Conservation (phyloP, 92 coral and sea anemone species). For the Palythoa caribaeorum region DNA sequence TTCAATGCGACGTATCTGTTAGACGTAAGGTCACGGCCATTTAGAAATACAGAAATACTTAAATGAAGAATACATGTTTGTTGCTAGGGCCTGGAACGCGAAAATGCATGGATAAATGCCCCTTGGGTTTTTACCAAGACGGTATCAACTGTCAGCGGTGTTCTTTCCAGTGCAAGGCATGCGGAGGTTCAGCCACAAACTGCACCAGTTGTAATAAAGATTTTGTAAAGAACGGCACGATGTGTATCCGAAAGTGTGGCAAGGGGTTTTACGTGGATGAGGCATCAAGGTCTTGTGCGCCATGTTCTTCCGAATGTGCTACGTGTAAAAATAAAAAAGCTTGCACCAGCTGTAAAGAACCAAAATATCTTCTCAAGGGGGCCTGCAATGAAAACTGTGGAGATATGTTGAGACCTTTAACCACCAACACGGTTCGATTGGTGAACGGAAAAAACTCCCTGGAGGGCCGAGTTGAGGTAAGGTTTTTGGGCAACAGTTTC, state of each 20-base stretch:
- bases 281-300: constrained; percentile 42
- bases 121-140: constrained; percentile 69
- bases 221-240: constrained; percentile 54
- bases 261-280: constrained; percentile 57
- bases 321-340: constrained; percentile 53
- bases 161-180: constrained; percentile 66
- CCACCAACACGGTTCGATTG: constrained; percentile 62
- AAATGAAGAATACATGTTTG: neutral
- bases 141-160: constrained; percentile 66
- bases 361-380: constrained; percentile 50
- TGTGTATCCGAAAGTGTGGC: constrained; percentile 73
- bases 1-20: too few species aligned
- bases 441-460: constrained; percentile 62
- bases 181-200: constrained; percentile 38
- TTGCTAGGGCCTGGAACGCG: constrained; percentile 82
- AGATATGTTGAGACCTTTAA: constrained; percentile 51
- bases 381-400: constrained; percentile 51
- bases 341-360: constrained; percentile 73
- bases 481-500: neutral
- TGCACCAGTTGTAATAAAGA: constrained; percentile 68
- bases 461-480: constrained; percentile 88
- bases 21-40: too few species aligned
- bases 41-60: too few species aligned
- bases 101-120: constrained; percentile 69
- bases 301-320: constrained; percentile 62